Evolutionary conservation across 2,113 vertebrate species (phyloP).

Genomic region (Serinus canaria): DNA sequence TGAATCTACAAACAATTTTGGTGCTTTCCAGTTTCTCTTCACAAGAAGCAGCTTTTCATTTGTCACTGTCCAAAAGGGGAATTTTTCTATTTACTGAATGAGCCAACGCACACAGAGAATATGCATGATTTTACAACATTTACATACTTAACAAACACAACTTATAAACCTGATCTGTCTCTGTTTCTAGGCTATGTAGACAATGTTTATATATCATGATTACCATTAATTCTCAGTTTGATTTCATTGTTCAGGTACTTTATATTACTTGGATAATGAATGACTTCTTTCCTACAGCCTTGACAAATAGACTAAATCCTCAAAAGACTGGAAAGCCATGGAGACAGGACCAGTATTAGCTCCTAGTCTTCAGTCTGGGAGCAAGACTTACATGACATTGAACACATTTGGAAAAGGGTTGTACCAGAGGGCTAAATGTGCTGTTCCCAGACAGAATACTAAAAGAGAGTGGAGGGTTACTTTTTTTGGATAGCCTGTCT

Average conservation of each 20-base stretch:
- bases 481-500: neutral
- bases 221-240: neutral
- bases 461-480: neutral
- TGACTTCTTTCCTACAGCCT: neutral
- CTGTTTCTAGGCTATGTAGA: neutral
- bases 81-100: neutral
- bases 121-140: neutral
- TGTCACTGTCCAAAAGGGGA: neutral
- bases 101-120: accelerated
- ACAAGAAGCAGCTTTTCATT: neutral
- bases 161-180: neutral
- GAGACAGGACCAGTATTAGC: neutral
- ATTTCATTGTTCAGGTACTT: neutral
- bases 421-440: neutral
- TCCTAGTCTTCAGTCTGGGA: neutral
- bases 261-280: neutral
- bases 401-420: neutral
- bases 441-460: neutral
- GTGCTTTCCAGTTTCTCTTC: neutral
- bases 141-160: neutral
- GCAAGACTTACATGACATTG: neutral
- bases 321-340: neutral
- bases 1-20: neutral
- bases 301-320: neutral
- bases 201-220: neutral